These are phyloP conservation scores for Syrista parreyssii DNA, from an alignment of 2,888 invertebrate genomes.

Conservation along the genomic window DNA sequence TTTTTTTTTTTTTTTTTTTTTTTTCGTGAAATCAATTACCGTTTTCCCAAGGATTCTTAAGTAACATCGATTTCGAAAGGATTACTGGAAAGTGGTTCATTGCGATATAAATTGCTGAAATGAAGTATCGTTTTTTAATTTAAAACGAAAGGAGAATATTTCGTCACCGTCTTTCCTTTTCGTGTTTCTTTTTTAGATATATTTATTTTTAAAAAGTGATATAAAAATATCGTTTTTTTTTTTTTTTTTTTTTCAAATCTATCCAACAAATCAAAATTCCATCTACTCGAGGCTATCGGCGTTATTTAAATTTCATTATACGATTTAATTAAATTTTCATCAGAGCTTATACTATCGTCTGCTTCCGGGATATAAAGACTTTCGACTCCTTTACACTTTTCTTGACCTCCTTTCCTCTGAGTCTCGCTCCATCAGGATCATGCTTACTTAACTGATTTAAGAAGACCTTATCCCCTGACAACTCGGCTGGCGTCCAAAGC, in stretches of 20 bases:
- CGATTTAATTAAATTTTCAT: background rate
- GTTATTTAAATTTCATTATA: background rate
- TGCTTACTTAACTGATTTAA: constrained; percentile 40
- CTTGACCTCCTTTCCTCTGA: constrained; percentile 22
- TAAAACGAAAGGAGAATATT: background rate
- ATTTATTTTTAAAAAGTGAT: background rate
- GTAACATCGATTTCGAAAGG: background rate
- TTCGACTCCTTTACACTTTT: constrained; percentile 28
- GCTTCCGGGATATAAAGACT: background rate
- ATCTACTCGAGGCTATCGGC: background rate
- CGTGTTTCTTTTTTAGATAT: background rate
- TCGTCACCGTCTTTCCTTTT: background rate
- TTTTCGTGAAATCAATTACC: background rate
- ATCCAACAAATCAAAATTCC: background rate
- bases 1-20: background rate
- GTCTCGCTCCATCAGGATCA: constrained; percentile 31
- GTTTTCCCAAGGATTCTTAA: background rate
- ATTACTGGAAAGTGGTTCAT: background rate
- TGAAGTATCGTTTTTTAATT: background rate
- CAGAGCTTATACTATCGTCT: background rate
- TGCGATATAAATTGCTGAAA: background rate
- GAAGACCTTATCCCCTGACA: constrained; percentile 33
- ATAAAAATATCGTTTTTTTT: background rate
- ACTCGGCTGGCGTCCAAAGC: constrained; percentile 5
- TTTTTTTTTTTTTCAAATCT: no score